These are phyloP conservation scores for Flexamia atlantica DNA, from an alignment of 2,888 invertebrate genomes.

Conservation along the genomic window DNA sequence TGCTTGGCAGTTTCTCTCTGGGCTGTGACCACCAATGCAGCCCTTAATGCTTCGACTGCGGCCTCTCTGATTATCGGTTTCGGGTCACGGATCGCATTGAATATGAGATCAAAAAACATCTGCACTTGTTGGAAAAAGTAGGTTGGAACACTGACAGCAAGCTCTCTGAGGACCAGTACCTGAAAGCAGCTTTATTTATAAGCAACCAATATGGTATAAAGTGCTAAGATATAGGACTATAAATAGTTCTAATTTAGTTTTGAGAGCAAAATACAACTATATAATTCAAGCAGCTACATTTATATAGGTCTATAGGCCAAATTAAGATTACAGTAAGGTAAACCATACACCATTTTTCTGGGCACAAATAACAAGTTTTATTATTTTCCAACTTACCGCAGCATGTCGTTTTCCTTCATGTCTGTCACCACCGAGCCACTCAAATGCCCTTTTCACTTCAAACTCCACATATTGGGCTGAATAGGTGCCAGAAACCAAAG, in stretches of 20 bases:
- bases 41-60: constrained; percentile 95
- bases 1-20: constrained; percentile 98
- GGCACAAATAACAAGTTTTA: neutral
- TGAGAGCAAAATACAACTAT: too few relatives aligned
- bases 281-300: too few relatives aligned
- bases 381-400: constrained; percentile 78
- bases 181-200: constrained; percentile 67
- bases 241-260: too few relatives aligned
- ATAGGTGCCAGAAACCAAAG: constrained; percentile 94
- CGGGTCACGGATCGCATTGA: constrained; percentile 93
- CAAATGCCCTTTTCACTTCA: constrained; percentile 96
- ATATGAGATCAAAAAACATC: constrained; percentile 95
- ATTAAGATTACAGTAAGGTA: too few relatives aligned
- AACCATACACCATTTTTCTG: neutral
- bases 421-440: constrained; percentile 94
- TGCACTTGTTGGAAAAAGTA: constrained; percentile 98
- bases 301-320: too few relatives aligned
- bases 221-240: too few relatives aligned
- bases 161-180: constrained; percentile 92
- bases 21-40: constrained; percentile 95
- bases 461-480: constrained; percentile 99
- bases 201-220: too few relatives aligned
- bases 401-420: constrained; percentile 95
- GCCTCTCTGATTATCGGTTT: constrained; percentile 95
- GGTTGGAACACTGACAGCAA: constrained; percentile 97